Conservation (phyloP, 2,888 invertebrate genomes). For the Chrysomela aeneicollis region DNA sequence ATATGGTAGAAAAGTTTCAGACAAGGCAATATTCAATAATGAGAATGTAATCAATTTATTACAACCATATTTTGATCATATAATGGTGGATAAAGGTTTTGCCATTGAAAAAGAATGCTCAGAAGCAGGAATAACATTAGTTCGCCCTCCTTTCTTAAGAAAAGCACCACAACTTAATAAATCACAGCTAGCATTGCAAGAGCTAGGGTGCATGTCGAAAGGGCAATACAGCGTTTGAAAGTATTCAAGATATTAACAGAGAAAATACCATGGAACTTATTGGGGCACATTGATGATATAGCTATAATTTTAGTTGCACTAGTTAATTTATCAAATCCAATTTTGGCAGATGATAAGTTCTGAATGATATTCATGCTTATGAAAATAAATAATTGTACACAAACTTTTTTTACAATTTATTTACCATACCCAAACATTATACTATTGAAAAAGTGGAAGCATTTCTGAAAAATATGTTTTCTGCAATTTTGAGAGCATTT, state of each 20-base stretch:
- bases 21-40: slow-evolving; percentile 12
- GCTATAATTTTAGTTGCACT: slow-evolving; percentile 5
- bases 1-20: neutral
- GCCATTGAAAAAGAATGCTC: slow-evolving; percentile 4
- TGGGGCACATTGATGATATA: slow-evolving; percentile 6
- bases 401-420: neutral
- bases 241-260: slow-evolving; percentile 11
- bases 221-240: neutral
- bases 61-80: slow-evolving; percentile 3
- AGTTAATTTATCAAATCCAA: slow-evolving; percentile 8
- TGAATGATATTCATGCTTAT: neutral
- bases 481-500: slow-evolving; percentile 7
- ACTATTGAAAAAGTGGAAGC: slow-evolving; percentile 1
- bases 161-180: slow-evolving; percentile 9
- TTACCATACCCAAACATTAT: neutral
- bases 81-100: slow-evolving; percentile 5
- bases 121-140: slow-evolving; percentile 16
- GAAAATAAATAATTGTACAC: slow-evolving; percentile 3
- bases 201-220: too few relatives aligned
- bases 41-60: neutral
- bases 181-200: slow-evolving; percentile 9
- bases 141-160: slow-evolving; percentile 11
- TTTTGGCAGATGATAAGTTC: slow-evolving; percentile 13
- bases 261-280: slow-evolving; percentile 7
- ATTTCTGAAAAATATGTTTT: slow-evolving; percentile 8